A percentile compares a stretch with the other conserved stretches of the same genome.
These are phyloP conservation scores for Agriotes lineatus DNA, from an alignment of 2,888 invertebrate genomes.

Conservation along the genomic window DNA sequence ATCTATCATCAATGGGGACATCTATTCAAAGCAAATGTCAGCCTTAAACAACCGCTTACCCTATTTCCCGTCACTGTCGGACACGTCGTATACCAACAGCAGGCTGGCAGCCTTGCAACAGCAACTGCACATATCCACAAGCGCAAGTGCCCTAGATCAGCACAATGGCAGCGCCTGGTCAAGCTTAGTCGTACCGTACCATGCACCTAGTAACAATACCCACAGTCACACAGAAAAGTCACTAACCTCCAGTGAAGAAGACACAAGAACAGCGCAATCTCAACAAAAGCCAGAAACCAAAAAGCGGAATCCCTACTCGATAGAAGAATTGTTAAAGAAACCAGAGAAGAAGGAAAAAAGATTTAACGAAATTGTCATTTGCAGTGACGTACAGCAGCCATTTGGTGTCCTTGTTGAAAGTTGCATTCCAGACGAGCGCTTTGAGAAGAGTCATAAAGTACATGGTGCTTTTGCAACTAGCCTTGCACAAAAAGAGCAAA, in stretches of 20 bases:
- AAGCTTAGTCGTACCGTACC: slow-evolving; percentile 71
- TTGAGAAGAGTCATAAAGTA: neutral
- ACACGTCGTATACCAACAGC: slow-evolving; percentile 61
- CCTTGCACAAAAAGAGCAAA: neutral
- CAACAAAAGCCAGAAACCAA: slow-evolving; percentile 61
- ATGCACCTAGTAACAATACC: slow-evolving; percentile 59
- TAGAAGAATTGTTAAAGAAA: slow-evolving; percentile 87
- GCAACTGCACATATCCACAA: slow-evolving; percentile 68
- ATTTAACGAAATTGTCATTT: slow-evolving; percentile 33
- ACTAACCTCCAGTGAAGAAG: slow-evolving; percentile 42
- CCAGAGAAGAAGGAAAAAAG: slow-evolving; percentile 74
- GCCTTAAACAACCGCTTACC: slow-evolving; percentile 50
- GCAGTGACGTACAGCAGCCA: slow-evolving; percentile 50
- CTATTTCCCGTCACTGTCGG: slow-evolving; percentile 57
- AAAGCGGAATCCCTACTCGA: slow-evolving; percentile 88
- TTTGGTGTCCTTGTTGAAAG: slow-evolving; percentile 49
- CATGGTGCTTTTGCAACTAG: neutral
- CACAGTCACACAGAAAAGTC: slow-evolving; percentile 28
- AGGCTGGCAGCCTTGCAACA: slow-evolving; percentile 70
- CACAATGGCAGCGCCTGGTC: slow-evolving; percentile 67
- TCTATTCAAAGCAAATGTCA: slow-evolving; percentile 57
- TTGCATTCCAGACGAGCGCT: neutral
- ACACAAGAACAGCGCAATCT: slow-evolving; percentile 46
- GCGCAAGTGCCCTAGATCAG: slow-evolving; percentile 64
- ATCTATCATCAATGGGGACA: slow-evolving; percentile 54